Percentiles rank a stretch among this genome's conserved stretches.
These are phyloP conservation scores for Montipora capitata DNA, from an alignment of 92 coral and sea anemone genomes.

Conservation along the genomic window DNA sequence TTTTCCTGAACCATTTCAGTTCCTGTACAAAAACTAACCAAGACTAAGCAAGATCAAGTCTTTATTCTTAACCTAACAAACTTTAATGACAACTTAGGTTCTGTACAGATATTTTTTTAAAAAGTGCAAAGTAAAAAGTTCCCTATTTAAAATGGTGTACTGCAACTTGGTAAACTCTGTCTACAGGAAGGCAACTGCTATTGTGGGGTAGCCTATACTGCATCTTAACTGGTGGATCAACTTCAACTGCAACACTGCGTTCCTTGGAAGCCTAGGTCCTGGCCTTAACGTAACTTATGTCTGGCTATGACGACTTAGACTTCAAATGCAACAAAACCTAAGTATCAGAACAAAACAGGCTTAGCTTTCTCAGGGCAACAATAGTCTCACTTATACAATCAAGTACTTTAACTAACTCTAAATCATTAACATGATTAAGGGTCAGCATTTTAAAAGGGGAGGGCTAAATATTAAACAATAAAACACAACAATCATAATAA, in stretches of 20 bases:
- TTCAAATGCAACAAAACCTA: conserved; percentile 79
- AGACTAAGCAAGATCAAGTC: conserved; percentile 16
- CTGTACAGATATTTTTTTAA: conserved; percentile 21
- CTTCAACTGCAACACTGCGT: conserved; percentile 56
- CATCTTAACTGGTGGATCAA: conserved; percentile 42
- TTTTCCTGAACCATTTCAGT: background rate
- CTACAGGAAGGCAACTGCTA: conserved; percentile 46
- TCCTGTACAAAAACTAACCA: conserved; percentile 10
- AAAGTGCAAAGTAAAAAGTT: conserved; percentile 8
- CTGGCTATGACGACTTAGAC: conserved; percentile 84
- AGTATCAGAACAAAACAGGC: conserved; percentile 69
- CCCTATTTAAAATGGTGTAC: conserved; percentile 8
- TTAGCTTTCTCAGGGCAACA: conserved; percentile 39
- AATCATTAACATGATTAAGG: no score
- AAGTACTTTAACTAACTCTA: no score
- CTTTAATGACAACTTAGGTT: conserved; percentile 27
- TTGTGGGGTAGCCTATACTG: conserved; percentile 43
- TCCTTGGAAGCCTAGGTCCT: conserved; percentile 74
- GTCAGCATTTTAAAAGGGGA: no score
- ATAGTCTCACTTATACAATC: background rate
- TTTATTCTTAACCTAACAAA: conserved; percentile 51
- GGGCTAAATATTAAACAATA: no score
- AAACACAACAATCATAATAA: no score
- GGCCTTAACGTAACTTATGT: conserved; percentile 79
- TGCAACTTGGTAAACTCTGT: conserved; percentile 31